These are phyloP conservation scores for Macrophya annulata DNA, from an alignment of 2,888 invertebrate genomes.

Conservation along the genomic window DNA sequence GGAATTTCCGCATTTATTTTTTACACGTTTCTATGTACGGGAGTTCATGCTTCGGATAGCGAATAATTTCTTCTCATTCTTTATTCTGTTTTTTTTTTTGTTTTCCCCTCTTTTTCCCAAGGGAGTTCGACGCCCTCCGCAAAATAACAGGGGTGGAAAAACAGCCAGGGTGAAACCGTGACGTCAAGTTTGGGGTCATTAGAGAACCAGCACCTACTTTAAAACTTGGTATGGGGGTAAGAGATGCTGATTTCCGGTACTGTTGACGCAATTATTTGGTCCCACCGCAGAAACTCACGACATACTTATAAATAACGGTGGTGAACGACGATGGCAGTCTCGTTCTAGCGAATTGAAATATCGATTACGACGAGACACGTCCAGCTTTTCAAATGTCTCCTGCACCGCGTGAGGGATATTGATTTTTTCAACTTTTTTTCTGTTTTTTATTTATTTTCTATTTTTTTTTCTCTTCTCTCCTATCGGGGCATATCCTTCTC, in stretches of 20 bases:
- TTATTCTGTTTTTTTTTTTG: neutral
- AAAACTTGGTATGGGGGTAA: neutral
- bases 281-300: neutral
- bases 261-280: constrained; percentile 31
- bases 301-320: neutral
- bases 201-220: constrained; percentile 37
- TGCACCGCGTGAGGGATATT: constrained; percentile 38
- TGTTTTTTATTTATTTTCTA: no score
- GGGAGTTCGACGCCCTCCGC: constrained; percentile 48
- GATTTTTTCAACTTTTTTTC: constrained; percentile 12
- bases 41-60: constrained; percentile 44
- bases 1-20: constrained; percentile 7
- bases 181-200: constrained; percentile 25
- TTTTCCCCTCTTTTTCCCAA: neutral
- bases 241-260: constrained; percentile 12
- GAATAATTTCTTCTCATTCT: constrained; percentile 24
- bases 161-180: constrained; percentile 47
- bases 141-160: constrained; percentile 53
- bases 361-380: constrained; percentile 35
- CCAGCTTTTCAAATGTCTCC: constrained; percentile 45
- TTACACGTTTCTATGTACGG: neutral
- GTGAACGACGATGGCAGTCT: neutral
- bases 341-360: constrained; percentile 31
- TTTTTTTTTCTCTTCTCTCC: neutral
- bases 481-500: neutral